phyloP scores from a whole-genome alignment of 2,113 vertebrate genomes.

The Erpornis zantholeuca region DNA sequence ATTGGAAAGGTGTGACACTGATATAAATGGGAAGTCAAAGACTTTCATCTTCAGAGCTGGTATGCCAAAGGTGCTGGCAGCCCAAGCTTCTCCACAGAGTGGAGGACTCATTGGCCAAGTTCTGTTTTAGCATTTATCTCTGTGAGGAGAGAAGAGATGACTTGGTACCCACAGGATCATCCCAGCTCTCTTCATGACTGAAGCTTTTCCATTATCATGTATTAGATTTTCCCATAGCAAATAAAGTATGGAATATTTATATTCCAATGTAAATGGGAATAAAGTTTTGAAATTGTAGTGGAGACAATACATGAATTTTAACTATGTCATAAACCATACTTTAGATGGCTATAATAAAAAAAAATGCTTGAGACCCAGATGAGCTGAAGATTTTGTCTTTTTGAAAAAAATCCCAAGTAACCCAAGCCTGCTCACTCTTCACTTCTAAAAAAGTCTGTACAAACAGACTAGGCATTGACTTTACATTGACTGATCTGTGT shows the following conservation, averaged over 20 bases:
- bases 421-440: not conserved
- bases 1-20: not conserved
- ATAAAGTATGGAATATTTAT: not conserved
- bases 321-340: not conserved
- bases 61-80: not conserved
- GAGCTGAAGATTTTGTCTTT: not conserved
- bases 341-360: not conserved
- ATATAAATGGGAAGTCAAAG: not conserved
- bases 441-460: not conserved
- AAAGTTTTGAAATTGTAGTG: slow-evolving; percentile 3
- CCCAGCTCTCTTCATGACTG: not conserved
- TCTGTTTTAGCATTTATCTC: not conserved
- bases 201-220: not conserved
- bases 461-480: not conserved
- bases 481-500: not conserved
- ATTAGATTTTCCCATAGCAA: not conserved
- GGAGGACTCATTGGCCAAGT: not conserved
- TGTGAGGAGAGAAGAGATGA: not conserved
- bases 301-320: not conserved
- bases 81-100: not conserved
- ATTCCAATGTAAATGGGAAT: not conserved
- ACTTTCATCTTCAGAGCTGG: not conserved
- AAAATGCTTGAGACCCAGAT: not conserved
- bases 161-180: not conserved
- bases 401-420: not conserved